Percentiles rank a stretch among this genome's conserved stretches.
These are phyloP conservation scores for Tetheella fluctuosa DNA, from an alignment of 2,888 invertebrate genomes.

Conservation along the genomic window DNA sequence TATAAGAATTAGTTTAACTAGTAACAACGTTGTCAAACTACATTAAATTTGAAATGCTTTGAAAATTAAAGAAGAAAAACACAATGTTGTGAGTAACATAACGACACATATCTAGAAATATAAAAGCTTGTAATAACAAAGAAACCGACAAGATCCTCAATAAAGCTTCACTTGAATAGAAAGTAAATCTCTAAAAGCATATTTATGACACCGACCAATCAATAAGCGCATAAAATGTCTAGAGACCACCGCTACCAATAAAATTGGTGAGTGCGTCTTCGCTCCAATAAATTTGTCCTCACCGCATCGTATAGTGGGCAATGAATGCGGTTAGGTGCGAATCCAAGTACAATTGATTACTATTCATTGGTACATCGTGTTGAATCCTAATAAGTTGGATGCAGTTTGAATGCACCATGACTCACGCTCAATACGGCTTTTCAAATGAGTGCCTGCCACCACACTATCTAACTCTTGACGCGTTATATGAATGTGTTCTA, in stretches of 20 bases:
- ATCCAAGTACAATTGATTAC: conserved; percentile 32
- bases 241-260: conserved; percentile 4
- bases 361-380: conserved; percentile 40
- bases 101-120: not conserved
- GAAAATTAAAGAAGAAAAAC: not conserved
- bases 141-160: not conserved
- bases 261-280: conserved; percentile 1
- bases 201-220: conserved; percentile 6
- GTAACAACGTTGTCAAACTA: not conserved
- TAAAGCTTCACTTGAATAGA: not conserved
- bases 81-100: not conserved
- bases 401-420: conserved; percentile 16
- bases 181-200: conserved; percentile 6
- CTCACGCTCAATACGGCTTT: conserved; percentile 9
- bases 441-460: conserved; percentile 10
- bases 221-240: conserved; percentile 5
- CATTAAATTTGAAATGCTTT: not conserved
- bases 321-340: conserved; percentile 35
- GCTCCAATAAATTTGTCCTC: conserved; percentile 13
- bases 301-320: conserved; percentile 6
- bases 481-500: not conserved
- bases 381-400: conserved; percentile 39
- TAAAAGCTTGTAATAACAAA: too few relatives aligned
- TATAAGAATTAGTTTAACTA: not conserved
- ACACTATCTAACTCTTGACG: conserved; percentile 7